A percentile compares a stretch with the other conserved stretches of the same genome.
Conservation (phyloP, 2,888 invertebrate species). For the Lamellibrachia satsuma region DNA sequence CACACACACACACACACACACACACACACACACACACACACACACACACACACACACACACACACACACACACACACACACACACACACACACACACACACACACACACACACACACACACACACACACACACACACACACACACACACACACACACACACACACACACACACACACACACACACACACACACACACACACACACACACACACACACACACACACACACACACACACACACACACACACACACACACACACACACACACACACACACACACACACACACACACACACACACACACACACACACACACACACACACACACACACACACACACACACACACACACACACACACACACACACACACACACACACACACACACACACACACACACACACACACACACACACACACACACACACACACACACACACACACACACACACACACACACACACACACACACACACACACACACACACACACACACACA, state of each 20-base stretch:
- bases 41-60: conserved; percentile 24
- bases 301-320: conserved; percentile 28
- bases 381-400: conserved; percentile 65
- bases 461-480: too few species aligned
- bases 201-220: conserved; percentile 25
- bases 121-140: conserved; percentile 24
- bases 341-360: conserved; percentile 27
- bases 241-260: conserved; percentile 29
- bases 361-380: conserved; percentile 28
- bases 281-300: conserved; percentile 22
- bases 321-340: conserved; percentile 27
- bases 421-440: too few species aligned
- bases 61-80: conserved; percentile 28
- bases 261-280: conserved; percentile 28
- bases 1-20: conserved; percentile 27
- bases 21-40: conserved; percentile 27
- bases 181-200: conserved; percentile 26
- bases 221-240: conserved; percentile 26
- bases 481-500: too few species aligned
- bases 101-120: conserved; percentile 17
- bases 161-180: conserved; percentile 27
- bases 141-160: conserved; percentile 20
- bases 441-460: too few species aligned
- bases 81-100: conserved; percentile 19
- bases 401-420: too few species aligned